Conservation (phyloP, 2,888 invertebrate genomes). For the Anthrax anthrax region DNA sequence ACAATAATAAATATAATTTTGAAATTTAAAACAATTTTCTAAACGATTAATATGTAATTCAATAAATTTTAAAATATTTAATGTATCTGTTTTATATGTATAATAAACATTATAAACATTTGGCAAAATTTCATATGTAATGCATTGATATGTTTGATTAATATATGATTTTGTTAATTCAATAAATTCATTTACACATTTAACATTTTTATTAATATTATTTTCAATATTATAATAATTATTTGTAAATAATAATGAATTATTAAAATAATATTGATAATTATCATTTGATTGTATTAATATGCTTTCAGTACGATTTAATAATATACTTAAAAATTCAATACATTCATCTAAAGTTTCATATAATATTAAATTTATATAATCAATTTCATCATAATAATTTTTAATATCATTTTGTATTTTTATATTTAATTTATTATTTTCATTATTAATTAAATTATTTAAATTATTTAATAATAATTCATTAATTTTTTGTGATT, state of each 20-base stretch:
- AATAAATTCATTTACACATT: background rate
- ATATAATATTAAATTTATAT: constrained; percentile 22
- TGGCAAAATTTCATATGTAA: background rate
- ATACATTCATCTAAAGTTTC: constrained; percentile 24
- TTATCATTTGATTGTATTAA: background rate
- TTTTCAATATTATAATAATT: background rate
- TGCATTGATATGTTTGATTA: background rate
- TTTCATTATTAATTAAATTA: too few species aligned
- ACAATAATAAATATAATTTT: background rate
- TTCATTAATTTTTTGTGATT: too few species aligned
- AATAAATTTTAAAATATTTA: background rate
- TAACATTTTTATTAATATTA: too few species aligned
- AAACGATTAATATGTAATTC: background rate
- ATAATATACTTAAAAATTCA: constrained; percentile 20
- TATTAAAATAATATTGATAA: background rate
- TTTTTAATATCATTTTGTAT: constrained; percentile 15
- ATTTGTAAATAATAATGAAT: too few species aligned
- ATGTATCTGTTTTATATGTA: background rate
- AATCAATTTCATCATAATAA: constrained; percentile 29
- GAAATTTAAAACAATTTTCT: background rate
- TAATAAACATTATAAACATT: background rate
- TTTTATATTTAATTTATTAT: too few species aligned
- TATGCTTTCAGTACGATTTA: constrained; percentile 9
- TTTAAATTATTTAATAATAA: too few species aligned
- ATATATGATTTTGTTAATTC: background rate